Percentiles rank a stretch among this genome's conserved stretches.
phyloP scores from a whole-genome alignment of 2,888 invertebrate genomes.

The Aporophyla nigra region DNA sequence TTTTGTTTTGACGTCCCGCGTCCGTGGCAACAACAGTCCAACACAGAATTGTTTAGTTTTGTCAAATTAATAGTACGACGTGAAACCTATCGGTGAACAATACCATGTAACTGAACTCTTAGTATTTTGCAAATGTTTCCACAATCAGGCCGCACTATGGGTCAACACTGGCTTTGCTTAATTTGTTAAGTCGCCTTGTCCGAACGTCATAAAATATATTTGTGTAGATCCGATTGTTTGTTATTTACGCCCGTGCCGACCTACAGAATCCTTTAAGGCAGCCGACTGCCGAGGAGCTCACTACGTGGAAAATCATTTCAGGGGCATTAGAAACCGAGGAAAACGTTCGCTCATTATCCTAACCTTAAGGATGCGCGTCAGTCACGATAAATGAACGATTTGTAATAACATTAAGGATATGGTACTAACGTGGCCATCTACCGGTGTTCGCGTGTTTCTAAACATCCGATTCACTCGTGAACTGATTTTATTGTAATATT shows the following conservation, averaged over 20 bases:
- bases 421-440: conserved; percentile 48
- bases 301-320: conserved; percentile 70
- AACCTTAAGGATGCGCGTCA: conserved; percentile 72
- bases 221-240: conserved; percentile 42
- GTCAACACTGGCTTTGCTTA: conserved; percentile 57
- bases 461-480: conserved; percentile 63
- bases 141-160: conserved; percentile 55
- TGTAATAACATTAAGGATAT: conserved; percentile 67
- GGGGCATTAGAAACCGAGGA: conserved; percentile 84
- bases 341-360: conserved; percentile 76
- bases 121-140: conserved; percentile 58
- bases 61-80: conserved; percentile 34
- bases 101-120: conserved; percentile 53
- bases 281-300: conserved; percentile 37
- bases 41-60: conserved; percentile 48
- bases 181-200: conserved; percentile 52
- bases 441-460: conserved; percentile 67
- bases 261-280: conserved; percentile 60
- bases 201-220: conserved; percentile 58
- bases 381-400: conserved; percentile 65
- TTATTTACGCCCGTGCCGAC: conserved; percentile 46
- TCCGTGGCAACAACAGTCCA: conserved; percentile 17
- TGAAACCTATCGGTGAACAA: conserved; percentile 46
- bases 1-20: conserved; percentile 47
- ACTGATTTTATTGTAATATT: conserved; percentile 25